A percentile compares a stretch with the other conserved stretches of the same genome.
Conservation (phyloP, 2,888 invertebrate species). For the Candidula unifasciata region DNA sequence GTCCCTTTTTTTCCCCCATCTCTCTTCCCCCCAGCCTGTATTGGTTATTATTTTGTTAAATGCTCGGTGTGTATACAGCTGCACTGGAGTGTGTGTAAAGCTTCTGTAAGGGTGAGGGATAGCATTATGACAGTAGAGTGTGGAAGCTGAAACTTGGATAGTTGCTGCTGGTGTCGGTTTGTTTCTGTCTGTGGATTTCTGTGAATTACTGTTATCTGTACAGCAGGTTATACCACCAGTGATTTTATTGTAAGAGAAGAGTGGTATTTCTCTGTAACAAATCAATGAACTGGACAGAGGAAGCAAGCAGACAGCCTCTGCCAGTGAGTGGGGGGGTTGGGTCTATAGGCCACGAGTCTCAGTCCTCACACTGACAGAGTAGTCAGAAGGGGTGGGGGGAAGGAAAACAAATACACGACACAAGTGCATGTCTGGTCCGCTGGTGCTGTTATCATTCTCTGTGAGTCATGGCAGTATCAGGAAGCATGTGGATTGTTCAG, state of each 20-base stretch:
- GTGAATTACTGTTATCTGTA: constrained; percentile 20
- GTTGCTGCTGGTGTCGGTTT: neutral
- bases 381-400: constrained; percentile 22
- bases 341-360: constrained; percentile 48
- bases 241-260: constrained; percentile 12
- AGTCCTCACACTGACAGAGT: constrained; percentile 18
- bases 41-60: neutral
- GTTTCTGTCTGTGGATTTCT: constrained; percentile 3
- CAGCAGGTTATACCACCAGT: constrained; percentile 20
- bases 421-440: constrained; percentile 36
- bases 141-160: neutral
- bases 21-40: neutral
- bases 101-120: neutral
- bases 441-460: constrained; percentile 3
- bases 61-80: neutral
- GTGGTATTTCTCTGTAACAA: neutral
- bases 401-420: constrained; percentile 24
- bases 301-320: constrained; percentile 17
- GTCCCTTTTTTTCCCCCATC: neutral
- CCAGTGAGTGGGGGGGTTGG: constrained; percentile 43
- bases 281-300: constrained; percentile 48
- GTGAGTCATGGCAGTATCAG: constrained; percentile 5
- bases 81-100: neutral
- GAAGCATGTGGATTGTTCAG: neutral
- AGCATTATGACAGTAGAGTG: constrained; percentile 7